Evolutionary conservation across 2,797 vertebrate species (phyloP).

Genomic region (Corythornis leucogaster): DNA sequence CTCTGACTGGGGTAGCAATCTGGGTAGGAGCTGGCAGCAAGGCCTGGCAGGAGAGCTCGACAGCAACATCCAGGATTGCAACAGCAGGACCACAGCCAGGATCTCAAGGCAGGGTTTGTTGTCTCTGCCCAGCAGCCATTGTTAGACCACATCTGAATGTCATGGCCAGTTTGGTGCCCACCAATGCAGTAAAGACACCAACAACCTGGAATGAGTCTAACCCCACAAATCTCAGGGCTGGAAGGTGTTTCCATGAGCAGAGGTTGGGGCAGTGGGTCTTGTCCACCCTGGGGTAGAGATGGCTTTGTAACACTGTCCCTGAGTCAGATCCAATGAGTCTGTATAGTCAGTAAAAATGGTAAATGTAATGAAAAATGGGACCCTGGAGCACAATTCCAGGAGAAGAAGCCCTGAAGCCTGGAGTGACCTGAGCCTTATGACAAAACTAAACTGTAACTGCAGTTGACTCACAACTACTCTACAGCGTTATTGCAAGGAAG

Average conservation of each 20-base stretch:
- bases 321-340: neutral
- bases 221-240: neutral
- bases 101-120: neutral
- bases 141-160: neutral
- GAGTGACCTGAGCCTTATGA: neutral
- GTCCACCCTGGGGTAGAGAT: neutral
- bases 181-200: rapidly evolving
- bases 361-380: neutral
- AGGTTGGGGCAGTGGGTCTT: neutral
- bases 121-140: neutral
- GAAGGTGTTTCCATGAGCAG: neutral
- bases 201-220: neutral
- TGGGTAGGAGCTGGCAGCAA: neutral
- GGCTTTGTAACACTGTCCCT: neutral
- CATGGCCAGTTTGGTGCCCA: neutral
- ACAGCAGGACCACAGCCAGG: neutral
- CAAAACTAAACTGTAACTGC: neutral
- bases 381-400: neutral
- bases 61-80: neutral
- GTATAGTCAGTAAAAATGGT: neutral
- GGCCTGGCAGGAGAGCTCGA: neutral
- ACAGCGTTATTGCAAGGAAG: neutral
- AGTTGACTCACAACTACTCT: neutral
- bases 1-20: neutral
- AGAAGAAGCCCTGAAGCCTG: neutral